Evolutionary conservation across 2,888 invertebrate species (phyloP), one percentile per base, ranked within the genome.

Genomic region (Metacarcinus magister): DNA sequence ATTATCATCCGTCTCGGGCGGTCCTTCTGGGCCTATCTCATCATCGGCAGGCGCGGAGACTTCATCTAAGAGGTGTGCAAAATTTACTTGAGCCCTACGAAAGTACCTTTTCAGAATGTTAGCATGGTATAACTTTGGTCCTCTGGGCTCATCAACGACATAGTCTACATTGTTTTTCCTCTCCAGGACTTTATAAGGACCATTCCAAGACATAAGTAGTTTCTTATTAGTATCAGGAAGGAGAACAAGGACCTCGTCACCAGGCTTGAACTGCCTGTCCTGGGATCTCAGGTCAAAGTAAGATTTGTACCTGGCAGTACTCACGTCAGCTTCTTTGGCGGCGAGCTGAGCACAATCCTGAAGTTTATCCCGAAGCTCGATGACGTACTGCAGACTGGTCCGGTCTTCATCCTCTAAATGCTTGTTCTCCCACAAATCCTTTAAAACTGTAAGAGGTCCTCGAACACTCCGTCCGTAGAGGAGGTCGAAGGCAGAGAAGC

Each of bases 401-500:
- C 94, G 89, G 1, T 90, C 91, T 23, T 91, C 91, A 2, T 46
- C 44, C 10, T 19, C n/a, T 7, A 94, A 7, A 0, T 39, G 8
- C 5, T 19, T 8, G 89, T 95, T 67, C 13, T 93, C 95, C 95
- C 95, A 93, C 28, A 95, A 43, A 19, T 95, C 89, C 82, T 46
- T 39, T 10, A 89, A 89, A 28, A 95, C 95, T 19, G 93, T 5
- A 3, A 93, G 16, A 16, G 89, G 93, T 19, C 95, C 95, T 19
- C 95, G 28, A 23, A 90, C 94, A 54, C 54, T 16, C 28, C 92
- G 19, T 10, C 95, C 90, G 82, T 93, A 93, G 19, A 95, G 19
- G 4, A 93, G 87, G 13, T 96, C 95, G 28, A 96, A 96, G 23
- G 95, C 43, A 3, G 95, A 93, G 28, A 95, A 96, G 32, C 93